Percentiles rank a stretch among this genome's conserved stretches.
Conservation (phyloP, 1,140 invertebrate species). For the Drosophila arawakana region DNA sequence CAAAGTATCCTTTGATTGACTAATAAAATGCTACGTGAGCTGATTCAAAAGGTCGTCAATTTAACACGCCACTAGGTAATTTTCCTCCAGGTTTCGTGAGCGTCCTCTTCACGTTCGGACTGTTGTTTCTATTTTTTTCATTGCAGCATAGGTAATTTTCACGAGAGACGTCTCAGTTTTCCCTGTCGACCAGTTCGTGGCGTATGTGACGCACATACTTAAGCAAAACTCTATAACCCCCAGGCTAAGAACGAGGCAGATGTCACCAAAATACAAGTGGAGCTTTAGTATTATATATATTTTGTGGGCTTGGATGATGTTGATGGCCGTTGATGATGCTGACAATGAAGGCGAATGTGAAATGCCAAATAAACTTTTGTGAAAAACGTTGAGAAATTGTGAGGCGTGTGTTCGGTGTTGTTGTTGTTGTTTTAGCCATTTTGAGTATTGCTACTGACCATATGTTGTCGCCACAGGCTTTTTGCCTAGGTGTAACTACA, state of each 20-base stretch:
- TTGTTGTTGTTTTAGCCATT: background rate
- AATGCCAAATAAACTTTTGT: slow-evolving; percentile 66
- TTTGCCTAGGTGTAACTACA: slow-evolving; percentile 74
- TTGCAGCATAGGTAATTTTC: slow-evolving; percentile 70
- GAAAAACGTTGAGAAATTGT: slow-evolving; percentile 60
- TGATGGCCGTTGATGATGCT: slow-evolving; percentile 73
- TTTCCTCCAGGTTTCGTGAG: slow-evolving; percentile 3
- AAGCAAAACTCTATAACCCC: slow-evolving; percentile 60
- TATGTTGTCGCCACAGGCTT: slow-evolving; percentile 70
- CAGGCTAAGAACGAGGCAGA: slow-evolving; percentile 51
- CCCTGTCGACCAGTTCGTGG: slow-evolving; percentile 28
- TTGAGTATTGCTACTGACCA: slow-evolving; percentile 55
- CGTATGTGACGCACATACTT: slow-evolving; percentile 79
- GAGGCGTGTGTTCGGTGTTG: background rate
- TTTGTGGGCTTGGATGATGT: slow-evolving; percentile 39
- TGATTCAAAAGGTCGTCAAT: slow-evolving; percentile 57
- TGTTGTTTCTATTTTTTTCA: slow-evolving; percentile 42
- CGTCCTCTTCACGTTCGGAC: slow-evolving; percentile 24
- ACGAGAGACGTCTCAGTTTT: background rate
- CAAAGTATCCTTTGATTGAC: slow-evolving; percentile 79
- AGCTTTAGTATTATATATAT: slow-evolving; percentile 6
- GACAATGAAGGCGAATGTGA: slow-evolving; percentile 57
- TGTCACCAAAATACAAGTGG: slow-evolving; percentile 47
- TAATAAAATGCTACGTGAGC: slow-evolving; percentile 79
- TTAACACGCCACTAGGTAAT: slow-evolving; percentile 70